A percentile compares a stretch with the other conserved stretches of the same genome.
Evolutionary conservation across 2,888 invertebrate genomes (phyloP).

Genomic region (Pimpla rufipes): DNA sequence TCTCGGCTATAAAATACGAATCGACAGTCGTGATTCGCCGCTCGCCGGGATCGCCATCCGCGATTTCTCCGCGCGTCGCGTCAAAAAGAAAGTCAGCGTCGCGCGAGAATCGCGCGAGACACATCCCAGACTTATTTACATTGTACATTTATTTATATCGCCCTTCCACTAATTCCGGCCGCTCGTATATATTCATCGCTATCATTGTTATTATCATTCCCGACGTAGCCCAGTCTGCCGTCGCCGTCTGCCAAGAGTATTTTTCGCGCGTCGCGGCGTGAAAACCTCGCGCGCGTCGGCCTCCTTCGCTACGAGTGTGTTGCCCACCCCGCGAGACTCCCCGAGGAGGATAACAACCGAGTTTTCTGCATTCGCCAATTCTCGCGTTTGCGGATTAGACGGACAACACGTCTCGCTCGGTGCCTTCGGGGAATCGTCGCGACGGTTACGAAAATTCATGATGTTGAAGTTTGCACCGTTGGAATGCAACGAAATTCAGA

Average conservation of each 20-base stretch:
- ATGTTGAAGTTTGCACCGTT: too few relatives aligned
- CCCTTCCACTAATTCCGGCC: slow-evolving; percentile 61
- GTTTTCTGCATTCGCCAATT: slow-evolving; percentile 43
- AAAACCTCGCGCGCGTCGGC: slow-evolving; percentile 47
- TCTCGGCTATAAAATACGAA: too few relatives aligned
- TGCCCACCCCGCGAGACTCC: neutral
- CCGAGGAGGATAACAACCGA: slow-evolving; percentile 8
- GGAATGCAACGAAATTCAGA: too few relatives aligned
- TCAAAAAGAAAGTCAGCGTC: slow-evolving; percentile 1
- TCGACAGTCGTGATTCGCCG: too few relatives aligned
- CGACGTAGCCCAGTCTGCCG: slow-evolving; percentile 75
- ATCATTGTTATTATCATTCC: slow-evolving; percentile 17
- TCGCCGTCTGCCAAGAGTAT: slow-evolving; percentile 81
- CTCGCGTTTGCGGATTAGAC: slow-evolving; percentile 19
- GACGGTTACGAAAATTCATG: too few relatives aligned
- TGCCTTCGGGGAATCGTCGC: too few relatives aligned
- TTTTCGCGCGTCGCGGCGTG: slow-evolving; percentile 75
- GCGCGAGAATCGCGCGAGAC: slow-evolving; percentile 52
- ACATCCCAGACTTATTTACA: slow-evolving; percentile 64
- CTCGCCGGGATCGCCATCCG: too few relatives aligned
- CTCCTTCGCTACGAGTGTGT: slow-evolving; percentile 29
- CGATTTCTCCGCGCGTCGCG: too few relatives aligned
- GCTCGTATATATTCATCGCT: slow-evolving; percentile 65
- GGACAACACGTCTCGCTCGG: neutral
- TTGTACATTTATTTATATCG: slow-evolving; percentile 67